Percentiles rank a stretch among this genome's conserved stretches.
Conservation (phyloP, 2,113 vertebrate genomes). For the Gallinago jamesoni region DNA sequence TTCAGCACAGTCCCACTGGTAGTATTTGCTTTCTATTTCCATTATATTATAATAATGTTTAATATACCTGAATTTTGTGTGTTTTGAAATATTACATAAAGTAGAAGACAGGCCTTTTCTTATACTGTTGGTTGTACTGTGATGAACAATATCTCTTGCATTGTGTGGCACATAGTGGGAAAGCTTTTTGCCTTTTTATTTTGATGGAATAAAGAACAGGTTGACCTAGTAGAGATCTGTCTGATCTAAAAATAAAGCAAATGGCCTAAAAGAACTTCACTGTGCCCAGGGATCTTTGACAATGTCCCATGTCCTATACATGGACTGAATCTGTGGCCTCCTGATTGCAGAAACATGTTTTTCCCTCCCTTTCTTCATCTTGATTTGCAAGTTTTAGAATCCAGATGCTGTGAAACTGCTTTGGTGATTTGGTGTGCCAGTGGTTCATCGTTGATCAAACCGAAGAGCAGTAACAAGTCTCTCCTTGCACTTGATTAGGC, state of each 20-base stretch:
- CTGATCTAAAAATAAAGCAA: neutral
- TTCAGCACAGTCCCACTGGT: neutral
- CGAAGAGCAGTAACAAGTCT: neutral
- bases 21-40: neutral
- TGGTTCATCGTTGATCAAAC: neutral
- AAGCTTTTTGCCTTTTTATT: neutral
- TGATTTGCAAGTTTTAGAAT: neutral
- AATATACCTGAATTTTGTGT: neutral
- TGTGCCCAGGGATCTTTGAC: neutral
- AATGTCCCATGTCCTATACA: neutral
- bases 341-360: neutral
- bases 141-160: neutral
- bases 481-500: neutral
- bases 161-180: neutral
- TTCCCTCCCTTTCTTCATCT: neutral
- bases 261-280: neutral
- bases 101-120: neutral
- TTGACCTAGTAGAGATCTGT: neutral
- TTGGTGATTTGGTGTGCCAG: neutral
- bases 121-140: neutral
- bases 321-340: neutral
- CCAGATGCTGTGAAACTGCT: neutral
- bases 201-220: neutral
- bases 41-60: neutral
- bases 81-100: neutral